Conservation (phyloP, 2,888 invertebrate species). For the Neoscelio sp. region DNA sequence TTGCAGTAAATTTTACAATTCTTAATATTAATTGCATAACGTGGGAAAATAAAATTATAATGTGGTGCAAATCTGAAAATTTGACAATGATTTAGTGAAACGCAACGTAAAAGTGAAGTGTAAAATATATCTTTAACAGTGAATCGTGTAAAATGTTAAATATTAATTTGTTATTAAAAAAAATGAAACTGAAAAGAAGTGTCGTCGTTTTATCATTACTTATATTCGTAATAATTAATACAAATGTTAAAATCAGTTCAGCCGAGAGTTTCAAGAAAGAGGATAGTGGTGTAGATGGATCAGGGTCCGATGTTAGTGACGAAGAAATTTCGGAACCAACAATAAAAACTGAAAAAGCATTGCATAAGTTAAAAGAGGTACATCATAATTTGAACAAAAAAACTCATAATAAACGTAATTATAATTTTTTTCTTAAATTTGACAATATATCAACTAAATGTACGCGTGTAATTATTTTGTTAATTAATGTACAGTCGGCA, state of each 20-base stretch:
- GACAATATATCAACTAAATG: too few species aligned
- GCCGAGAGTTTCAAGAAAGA: constrained; percentile 18
- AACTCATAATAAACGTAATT: not conserved
- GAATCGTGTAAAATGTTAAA: not conserved
- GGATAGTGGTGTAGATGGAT: constrained; percentile 28
- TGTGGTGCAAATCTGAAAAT: too few species aligned
- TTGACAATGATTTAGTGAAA: too few species aligned
- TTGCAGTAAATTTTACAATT: not conserved
- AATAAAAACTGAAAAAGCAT: constrained; percentile 22
- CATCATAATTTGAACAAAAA: too few species aligned
- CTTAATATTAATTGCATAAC: too few species aligned
- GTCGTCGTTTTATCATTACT: not conserved
- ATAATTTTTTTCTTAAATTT: too few species aligned
- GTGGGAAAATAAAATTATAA: too few species aligned
- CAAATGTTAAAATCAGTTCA: not conserved
- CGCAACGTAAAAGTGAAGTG: too few species aligned
- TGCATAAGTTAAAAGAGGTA: constrained; percentile 33
- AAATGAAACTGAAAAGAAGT: not conserved
- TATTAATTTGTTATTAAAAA: not conserved
- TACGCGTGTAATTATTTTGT: too few species aligned
- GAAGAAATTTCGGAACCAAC: constrained; percentile 15
- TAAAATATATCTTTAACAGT: too few species aligned
- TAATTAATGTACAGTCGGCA: too few species aligned
- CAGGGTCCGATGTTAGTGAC: constrained; percentile 24
- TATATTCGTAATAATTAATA: too few species aligned